These are phyloP conservation scores for Lasioglossum calceatum DNA, from an alignment of 2,888 invertebrate genomes.

Conservation along the genomic window DNA sequence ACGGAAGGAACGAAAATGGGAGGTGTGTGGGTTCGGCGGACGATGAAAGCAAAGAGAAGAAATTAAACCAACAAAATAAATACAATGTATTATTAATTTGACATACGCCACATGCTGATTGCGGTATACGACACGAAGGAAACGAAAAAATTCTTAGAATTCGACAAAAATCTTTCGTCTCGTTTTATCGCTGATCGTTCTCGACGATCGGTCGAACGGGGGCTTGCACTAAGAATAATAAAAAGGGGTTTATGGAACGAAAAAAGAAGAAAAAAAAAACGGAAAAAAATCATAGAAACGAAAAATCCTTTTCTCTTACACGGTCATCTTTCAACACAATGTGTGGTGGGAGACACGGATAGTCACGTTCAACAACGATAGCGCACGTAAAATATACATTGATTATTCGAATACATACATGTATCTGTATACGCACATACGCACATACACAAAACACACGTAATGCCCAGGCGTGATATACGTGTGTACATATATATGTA, in stretches of 20 bases:
- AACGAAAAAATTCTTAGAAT: constrained; percentile 45
- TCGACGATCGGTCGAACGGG: neutral
- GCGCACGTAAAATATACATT: constrained; percentile 63
- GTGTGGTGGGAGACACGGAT: constrained; percentile 45
- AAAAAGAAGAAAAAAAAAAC: constrained; percentile 12
- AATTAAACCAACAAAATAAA: constrained; percentile 80
- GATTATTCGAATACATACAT: constrained; percentile 39
- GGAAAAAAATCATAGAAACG: constrained; percentile 13
- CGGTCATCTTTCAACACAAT: constrained; percentile 54
- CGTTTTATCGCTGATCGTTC: constrained; percentile 17
- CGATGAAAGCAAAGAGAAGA: constrained; percentile 67
- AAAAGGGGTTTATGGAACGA: neutral
- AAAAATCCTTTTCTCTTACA: constrained; percentile 31
- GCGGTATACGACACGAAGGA: constrained; percentile 62
- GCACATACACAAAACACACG: constrained; percentile 60
- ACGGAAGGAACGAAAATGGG: neutral
- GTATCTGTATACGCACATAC: constrained; percentile 56
- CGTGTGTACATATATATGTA: constrained; percentile 50
- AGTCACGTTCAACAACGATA: constrained; percentile 59
- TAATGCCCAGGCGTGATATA: constrained; percentile 66
- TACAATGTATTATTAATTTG: constrained; percentile 78
- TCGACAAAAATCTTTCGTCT: constrained; percentile 12
- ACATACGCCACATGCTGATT: constrained; percentile 75
- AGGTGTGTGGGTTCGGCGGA: neutral
- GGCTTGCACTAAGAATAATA: constrained; percentile 19